Base-by-base conservation (phyloP, 2,113 vertebrate genomes). In the Sapayoa aenigma region DNA sequence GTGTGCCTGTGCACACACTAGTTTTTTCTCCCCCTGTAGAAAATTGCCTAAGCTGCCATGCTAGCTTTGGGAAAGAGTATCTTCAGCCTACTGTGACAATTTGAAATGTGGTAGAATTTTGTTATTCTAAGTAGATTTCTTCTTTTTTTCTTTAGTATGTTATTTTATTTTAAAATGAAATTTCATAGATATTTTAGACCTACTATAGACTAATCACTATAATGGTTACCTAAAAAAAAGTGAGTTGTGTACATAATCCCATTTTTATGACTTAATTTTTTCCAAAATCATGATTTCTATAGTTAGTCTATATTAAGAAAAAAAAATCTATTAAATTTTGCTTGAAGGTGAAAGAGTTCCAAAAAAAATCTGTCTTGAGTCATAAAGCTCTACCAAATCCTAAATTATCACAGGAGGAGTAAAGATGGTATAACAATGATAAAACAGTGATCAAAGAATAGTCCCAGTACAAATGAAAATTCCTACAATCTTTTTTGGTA, bases 401-500 rank as follows among this genome's bases (percentile, higher is more conserved):
- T 90, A 86, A 94, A 91, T 96, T 92, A 85, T 90, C 88, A 85
- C 81, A 93, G 63, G 6, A 9, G 78, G 72, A 93, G 8, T 72
- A 89, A 91, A 83, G 65, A 91, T 80, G 24, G 65, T 52, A 35
- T 58, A 90, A 89, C 75, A 92, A 80, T 75, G 55, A 89, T 82
- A 89, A 82, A 90, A 92, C 33, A 86, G 11, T 21, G 71, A 76
- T 25, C 18, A 55, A 80, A 44, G 21, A 83, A 59, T 63, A 66
- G 13, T 33, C 73, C 20, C 5, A 3, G 5, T 41, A 72, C 23
- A 77, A 85, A 84, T 62, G 84, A 77, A 88, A 93, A 92, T 86
- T 89, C 18, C 28, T 59, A 65, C 21, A n/a, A 31, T 52, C n/a
- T 89, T 90, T 47, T 81, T 83, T 55, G 42, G 27, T 76, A 81